Percentiles rank a stretch among this genome's conserved stretches.
Evolutionary conservation across 2,113 vertebrate species (phyloP).

Genomic region (Hemichromis elongatus): DNA sequence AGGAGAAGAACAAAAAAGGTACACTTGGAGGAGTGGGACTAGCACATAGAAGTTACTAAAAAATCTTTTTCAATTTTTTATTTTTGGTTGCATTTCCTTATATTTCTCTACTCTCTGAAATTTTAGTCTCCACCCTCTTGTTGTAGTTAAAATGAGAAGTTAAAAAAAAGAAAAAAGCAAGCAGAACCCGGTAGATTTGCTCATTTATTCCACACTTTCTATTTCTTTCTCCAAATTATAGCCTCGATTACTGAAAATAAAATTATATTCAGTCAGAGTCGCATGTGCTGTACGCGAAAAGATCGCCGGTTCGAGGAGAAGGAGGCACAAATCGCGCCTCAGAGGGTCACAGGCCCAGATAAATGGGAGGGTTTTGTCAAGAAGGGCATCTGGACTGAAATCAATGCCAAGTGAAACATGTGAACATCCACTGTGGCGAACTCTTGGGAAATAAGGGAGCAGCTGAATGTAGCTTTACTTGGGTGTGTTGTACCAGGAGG

Average conservation of each 20-base stretch:
- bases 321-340: not conserved
- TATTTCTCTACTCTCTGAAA: not conserved
- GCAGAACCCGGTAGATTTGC: not conserved
- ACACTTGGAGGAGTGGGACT: not conserved
- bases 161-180: not conserved
- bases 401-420: not conserved
- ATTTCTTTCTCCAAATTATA: not conserved
- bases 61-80: not conserved
- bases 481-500: not conserved
- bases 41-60: not conserved
- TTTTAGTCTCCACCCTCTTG: not conserved
- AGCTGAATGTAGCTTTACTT: not conserved
- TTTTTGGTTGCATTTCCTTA: not conserved
- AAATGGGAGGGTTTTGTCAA: not conserved
- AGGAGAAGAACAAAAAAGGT: conserved; percentile 87
- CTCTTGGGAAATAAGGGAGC: not conserved
- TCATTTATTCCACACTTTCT: not conserved
- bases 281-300: not conserved
- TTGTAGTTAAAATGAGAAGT: not conserved
- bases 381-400: not conserved
- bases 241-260: not conserved
- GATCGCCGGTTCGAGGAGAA: not conserved
- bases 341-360: not conserved
- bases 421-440: not conserved
- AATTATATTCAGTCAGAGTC: not conserved